A percentile compares a stretch with the other conserved stretches of the same genome.
phyloP scores from a whole-genome alignment of 2,888 invertebrate species.

The Lithosia quadra region DNA sequence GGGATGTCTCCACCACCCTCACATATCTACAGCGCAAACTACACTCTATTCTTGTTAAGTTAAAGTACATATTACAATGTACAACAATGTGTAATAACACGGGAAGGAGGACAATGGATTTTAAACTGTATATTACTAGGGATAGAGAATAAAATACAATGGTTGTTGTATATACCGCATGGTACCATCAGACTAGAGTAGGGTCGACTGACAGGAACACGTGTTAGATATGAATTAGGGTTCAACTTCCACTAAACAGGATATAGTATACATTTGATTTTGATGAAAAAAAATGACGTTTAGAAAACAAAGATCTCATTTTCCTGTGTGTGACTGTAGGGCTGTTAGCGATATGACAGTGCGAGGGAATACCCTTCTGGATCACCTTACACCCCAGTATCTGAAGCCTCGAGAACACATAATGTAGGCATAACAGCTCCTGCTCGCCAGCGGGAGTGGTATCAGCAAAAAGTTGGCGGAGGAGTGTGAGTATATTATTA shows the following conservation, averaged over 20 bases:
- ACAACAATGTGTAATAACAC: neutral
- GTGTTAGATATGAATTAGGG: neutral
- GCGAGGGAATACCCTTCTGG: too few relatives aligned
- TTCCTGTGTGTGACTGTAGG: too few relatives aligned
- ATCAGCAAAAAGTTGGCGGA: too few relatives aligned
- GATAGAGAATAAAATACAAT: conserved; percentile 5
- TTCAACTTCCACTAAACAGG: neutral
- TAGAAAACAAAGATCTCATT: too few relatives aligned
- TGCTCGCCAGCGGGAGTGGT: too few relatives aligned
- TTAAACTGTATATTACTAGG: neutral
- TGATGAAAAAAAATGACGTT: too few relatives aligned
- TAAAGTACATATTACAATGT: conserved; percentile 8
- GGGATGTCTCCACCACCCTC: conserved; percentile 6
- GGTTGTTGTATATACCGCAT: neutral
- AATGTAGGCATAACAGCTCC: too few relatives aligned
- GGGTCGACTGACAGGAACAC: neutral
- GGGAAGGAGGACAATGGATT: neutral
- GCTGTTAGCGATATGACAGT: too few relatives aligned
- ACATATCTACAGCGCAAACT: neutral
- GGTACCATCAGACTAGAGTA: conserved; percentile 5
- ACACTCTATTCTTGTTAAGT: neutral
- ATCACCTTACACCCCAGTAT: too few relatives aligned
- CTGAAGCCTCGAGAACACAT: too few relatives aligned
- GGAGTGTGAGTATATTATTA: too few relatives aligned
- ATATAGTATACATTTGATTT: neutral